Evolutionary conservation across 2,888 invertebrate genomes (phyloP).

Genomic region (Drosophila meridiana): DNA sequence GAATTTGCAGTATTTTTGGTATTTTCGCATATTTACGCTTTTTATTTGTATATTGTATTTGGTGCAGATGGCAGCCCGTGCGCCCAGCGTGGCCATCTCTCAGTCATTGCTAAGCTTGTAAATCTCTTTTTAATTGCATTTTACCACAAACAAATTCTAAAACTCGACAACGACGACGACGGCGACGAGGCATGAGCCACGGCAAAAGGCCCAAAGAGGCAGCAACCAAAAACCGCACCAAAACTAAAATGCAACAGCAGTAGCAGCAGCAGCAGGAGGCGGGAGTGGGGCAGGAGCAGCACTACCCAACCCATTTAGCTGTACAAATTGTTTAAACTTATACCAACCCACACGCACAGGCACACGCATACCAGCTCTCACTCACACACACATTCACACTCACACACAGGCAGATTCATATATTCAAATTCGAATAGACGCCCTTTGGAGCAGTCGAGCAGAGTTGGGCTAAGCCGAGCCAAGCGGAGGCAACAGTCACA

Average conservation of each 20-base stretch:
- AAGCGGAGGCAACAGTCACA: slow-evolving; percentile 65
- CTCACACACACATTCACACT: background rate
- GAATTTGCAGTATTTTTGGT: slow-evolving; percentile 16
- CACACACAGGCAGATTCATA: slow-evolving; percentile 15
- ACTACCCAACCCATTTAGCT: slow-evolving; percentile 28
- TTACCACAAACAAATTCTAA: slow-evolving; percentile 74
- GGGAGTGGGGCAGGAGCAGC: background rate
- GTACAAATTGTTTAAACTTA: slow-evolving; percentile 73
- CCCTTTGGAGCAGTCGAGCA: slow-evolving; percentile 23
- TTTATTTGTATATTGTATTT: slow-evolving; percentile 36
- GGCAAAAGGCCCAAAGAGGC: slow-evolving; percentile 27
- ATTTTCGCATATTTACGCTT: slow-evolving; percentile 26
- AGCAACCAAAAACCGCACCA: slow-evolving; percentile 57
- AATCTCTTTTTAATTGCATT: slow-evolving; percentile 80
- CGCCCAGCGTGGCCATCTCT: slow-evolving; percentile 15
- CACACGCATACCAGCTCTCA: background rate
- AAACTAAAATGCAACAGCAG: slow-evolving; percentile 60
- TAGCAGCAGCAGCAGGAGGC: slow-evolving; percentile 7
- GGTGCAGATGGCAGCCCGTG: slow-evolving; percentile 15
- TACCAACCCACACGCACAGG: slow-evolving; percentile 30
- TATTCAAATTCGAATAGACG: slow-evolving; percentile 55
- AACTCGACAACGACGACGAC: slow-evolving; percentile 39
- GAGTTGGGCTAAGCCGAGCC: slow-evolving; percentile 22
- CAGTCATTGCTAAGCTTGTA: slow-evolving; percentile 57
- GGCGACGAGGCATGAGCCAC: slow-evolving; percentile 16